A percentile compares a stretch with the other conserved stretches of the same genome.
These are phyloP conservation scores for Pocillopora meandrina DNA, from an alignment of 92 coral and sea anemone species.

Conservation along the genomic window DNA sequence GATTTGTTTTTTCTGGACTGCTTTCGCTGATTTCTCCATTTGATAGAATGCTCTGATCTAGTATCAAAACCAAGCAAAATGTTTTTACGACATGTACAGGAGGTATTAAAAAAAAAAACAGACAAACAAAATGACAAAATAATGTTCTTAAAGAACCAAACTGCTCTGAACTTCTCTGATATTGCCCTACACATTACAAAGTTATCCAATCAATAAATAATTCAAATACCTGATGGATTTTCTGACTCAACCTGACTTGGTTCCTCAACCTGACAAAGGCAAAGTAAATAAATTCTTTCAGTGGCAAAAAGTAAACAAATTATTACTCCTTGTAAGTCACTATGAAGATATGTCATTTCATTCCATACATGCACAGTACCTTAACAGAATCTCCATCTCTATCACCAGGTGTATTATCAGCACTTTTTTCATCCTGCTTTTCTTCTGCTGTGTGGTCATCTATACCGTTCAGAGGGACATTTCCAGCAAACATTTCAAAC, in stretches of 20 bases:
- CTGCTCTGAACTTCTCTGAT: too few species aligned
- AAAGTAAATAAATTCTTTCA: background rate
- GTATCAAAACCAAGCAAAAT: background rate
- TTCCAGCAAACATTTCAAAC: background rate
- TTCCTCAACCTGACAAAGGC: background rate
- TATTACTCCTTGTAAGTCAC: background rate
- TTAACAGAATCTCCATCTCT: background rate
- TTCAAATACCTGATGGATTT: background rate
- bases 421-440: background rate
- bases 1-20: conserved; percentile 15
- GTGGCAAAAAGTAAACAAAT: background rate
- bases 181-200: too few species aligned
- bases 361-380: background rate
- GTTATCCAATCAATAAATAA: too few species aligned
- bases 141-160: too few species aligned
- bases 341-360: background rate
- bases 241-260: background rate
- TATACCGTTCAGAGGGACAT: background rate
- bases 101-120: background rate
- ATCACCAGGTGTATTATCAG: conserved; percentile 9
- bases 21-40: conserved; percentile 28
- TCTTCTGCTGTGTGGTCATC: conserved; percentile 1
- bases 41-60: conserved; percentile 28
- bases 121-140: too few species aligned
- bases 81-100: background rate